Evolutionary conservation across 2,888 invertebrate species (phyloP).

Genomic region (Rhagonycha fulva): DNA sequence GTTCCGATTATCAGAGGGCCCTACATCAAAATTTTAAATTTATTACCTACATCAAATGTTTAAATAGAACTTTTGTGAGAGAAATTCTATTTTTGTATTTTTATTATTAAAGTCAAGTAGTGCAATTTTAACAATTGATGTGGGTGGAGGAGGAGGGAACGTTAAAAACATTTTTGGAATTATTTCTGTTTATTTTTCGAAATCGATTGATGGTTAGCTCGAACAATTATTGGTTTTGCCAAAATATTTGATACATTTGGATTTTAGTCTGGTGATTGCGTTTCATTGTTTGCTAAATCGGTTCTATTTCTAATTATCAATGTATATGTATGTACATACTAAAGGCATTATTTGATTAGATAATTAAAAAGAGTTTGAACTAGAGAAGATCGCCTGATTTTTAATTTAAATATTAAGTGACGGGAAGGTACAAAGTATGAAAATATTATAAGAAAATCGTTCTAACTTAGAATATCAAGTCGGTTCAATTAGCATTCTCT

Average conservation of each 20-base stretch:
- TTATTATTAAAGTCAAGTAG: not conserved
- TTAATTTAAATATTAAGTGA: not conserved
- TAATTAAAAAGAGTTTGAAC: not conserved
- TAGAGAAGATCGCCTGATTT: not conserved
- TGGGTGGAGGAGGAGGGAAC: not conserved
- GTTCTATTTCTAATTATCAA: not conserved
- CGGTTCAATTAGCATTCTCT: not conserved
- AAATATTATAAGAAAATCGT: not conserved
- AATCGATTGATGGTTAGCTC: too few species aligned
- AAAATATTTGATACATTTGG: not conserved
- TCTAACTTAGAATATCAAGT: not conserved
- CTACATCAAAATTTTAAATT: not conserved
- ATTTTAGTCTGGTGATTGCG: not conserved
- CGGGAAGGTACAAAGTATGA: not conserved
- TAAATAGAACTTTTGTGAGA: not conserved
- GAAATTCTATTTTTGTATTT: not conserved
- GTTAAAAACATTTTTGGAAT: too few species aligned
- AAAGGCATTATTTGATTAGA: not conserved
- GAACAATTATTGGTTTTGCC: not conserved
- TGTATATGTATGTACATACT: not conserved
- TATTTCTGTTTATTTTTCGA: not conserved
- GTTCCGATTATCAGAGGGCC: not conserved
- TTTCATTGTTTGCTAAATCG: not conserved
- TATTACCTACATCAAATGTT: not conserved
- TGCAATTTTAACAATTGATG: not conserved